Percentiles rank a stretch among this genome's conserved stretches.
Conservation (phyloP, 2,113 vertebrate genomes). For the Crypturellus undulatus region DNA sequence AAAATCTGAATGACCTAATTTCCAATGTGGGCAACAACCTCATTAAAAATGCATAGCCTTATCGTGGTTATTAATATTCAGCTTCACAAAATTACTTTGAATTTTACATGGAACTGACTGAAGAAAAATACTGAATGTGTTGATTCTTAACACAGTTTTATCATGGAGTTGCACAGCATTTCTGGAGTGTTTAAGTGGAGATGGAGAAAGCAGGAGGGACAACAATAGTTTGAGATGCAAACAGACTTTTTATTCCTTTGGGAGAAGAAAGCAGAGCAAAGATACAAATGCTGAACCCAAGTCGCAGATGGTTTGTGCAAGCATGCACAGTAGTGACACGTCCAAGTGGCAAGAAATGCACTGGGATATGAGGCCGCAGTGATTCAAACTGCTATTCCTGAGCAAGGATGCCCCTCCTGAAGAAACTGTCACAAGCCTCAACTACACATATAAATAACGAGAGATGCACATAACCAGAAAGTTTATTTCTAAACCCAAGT, state of each 20-base stretch:
- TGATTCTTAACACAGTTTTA: constrained; percentile 20
- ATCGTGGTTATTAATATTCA: constrained; percentile 48
- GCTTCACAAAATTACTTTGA: background rate
- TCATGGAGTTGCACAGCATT: background rate
- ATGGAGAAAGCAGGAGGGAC: background rate
- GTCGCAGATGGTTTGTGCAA: background rate
- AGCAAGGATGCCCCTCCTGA: background rate
- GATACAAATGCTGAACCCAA: background rate
- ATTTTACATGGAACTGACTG: background rate
- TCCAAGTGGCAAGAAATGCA: background rate
- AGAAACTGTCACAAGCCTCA: background rate
- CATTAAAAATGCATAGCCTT: constrained; percentile 66
- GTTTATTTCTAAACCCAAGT: background rate
- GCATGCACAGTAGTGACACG: background rate
- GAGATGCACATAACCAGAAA: background rate
- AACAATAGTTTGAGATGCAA: background rate
- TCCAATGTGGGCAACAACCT: constrained; percentile 43
- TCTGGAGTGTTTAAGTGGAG: background rate
- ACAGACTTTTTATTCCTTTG: constrained; percentile 29
- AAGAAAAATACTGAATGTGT: background rate
- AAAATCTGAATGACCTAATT: constrained; percentile 62
- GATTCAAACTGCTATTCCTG: background rate
- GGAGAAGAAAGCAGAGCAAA: background rate
- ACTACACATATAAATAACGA: background rate
- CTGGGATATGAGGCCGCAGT: background rate